Conservation (phyloP, 1,140 invertebrate genomes). For the Sesamia nonagrioides region DNA sequence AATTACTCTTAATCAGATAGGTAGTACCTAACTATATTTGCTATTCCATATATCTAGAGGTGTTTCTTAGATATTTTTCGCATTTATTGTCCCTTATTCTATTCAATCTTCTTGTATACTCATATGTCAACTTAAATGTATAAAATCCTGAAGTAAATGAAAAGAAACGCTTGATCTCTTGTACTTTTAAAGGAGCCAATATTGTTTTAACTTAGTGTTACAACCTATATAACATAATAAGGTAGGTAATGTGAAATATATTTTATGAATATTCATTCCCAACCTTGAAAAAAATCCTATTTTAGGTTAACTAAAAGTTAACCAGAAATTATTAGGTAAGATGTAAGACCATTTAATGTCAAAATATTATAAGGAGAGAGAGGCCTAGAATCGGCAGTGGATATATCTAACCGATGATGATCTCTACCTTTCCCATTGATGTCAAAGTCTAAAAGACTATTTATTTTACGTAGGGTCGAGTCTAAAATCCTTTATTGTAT, state of each 20-base stretch:
- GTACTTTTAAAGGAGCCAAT: slow-evolving; percentile 26
- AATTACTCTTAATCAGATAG: slow-evolving; percentile 20
- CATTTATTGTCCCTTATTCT: slow-evolving; percentile 28
- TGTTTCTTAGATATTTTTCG: slow-evolving; percentile 40
- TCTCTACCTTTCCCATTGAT: slow-evolving; percentile 18
- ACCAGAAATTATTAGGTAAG: slow-evolving; percentile 38
- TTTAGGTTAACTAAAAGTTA: slow-evolving; percentile 46
- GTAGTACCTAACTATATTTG: slow-evolving; percentile 27
- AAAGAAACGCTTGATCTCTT: slow-evolving; percentile 34
- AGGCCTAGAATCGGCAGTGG: slow-evolving; percentile 31
- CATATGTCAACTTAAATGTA: slow-evolving; percentile 14
- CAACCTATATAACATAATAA: slow-evolving; percentile 30
- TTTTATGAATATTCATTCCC: slow-evolving; percentile 31
- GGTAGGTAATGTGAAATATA: slow-evolving; percentile 37
- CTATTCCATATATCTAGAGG: slow-evolving; percentile 13
- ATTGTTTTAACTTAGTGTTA: slow-evolving; percentile 35
- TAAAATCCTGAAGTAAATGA: slow-evolving; percentile 5
- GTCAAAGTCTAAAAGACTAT: slow-evolving; percentile 45
- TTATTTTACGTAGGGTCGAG: slow-evolving; percentile 9
- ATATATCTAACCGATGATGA: slow-evolving; percentile 14
- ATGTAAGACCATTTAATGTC: slow-evolving; percentile 39
- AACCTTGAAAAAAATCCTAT: slow-evolving; percentile 35
- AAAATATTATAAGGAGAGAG: slow-evolving; percentile 22
- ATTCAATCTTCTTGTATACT: slow-evolving; percentile 17
- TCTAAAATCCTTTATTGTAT: slow-evolving; percentile 36